Conservation (phyloP, 2,113 vertebrate genomes). For the Sphaerodactylus townsendi region DNA sequence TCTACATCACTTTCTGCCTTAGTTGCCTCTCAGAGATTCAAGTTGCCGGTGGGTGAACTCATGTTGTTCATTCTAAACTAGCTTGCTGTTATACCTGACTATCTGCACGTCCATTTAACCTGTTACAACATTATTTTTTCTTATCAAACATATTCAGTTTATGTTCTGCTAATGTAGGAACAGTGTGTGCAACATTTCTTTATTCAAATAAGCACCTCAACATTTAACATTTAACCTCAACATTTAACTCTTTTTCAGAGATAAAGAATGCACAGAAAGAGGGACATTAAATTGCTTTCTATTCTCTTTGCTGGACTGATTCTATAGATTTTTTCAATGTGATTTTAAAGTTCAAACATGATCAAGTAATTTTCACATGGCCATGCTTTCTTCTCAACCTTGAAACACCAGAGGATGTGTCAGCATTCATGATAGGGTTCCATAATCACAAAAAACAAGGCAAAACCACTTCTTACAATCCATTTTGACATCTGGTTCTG, state of each 20-base stretch:
- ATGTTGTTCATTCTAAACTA: background rate
- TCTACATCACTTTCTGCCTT: background rate
- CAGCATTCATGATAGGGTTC: background rate
- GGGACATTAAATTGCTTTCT: background rate
- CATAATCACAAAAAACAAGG: background rate
- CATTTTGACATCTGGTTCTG: background rate
- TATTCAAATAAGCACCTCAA: background rate
- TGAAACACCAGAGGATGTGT: background rate
- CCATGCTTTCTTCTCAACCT: background rate
- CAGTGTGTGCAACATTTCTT: background rate
- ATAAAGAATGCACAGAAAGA: background rate
- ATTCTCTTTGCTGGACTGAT: background rate
- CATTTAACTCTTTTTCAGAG: background rate
- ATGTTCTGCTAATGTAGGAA: background rate
- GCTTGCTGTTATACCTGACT: slow-evolving; percentile 25
- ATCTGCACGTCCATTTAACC: slow-evolving; percentile 1
- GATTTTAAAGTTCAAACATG: background rate
- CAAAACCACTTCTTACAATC: background rate
- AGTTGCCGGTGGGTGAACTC: slow-evolving; percentile 24
- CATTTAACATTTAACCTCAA: background rate
- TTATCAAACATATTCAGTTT: background rate
- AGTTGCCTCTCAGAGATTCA: slow-evolving; percentile 24
- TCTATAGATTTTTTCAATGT: background rate
- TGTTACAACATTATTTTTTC: background rate
- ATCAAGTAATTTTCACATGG: background rate